A percentile compares a stretch with the other conserved stretches of the same genome.
These are phyloP conservation scores for Lethrus apterus DNA, from an alignment of 1,140 invertebrate genomes.

Conservation along the genomic window DNA sequence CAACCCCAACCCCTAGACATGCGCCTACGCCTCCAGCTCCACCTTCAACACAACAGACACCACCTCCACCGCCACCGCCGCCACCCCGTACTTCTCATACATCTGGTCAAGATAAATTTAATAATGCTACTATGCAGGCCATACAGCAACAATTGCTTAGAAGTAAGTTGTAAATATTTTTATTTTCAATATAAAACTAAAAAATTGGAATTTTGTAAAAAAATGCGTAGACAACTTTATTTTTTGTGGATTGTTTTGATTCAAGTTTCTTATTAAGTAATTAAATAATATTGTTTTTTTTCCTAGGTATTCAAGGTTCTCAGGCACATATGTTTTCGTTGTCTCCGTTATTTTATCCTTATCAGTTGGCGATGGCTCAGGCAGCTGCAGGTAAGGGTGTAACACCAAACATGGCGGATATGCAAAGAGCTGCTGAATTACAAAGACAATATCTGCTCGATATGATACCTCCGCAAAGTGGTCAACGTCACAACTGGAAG, in stretches of 20 bases:
- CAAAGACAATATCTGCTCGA: slow-evolving; percentile 94
- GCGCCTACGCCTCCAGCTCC: slow-evolving; percentile 43
- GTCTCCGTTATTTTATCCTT: slow-evolving; percentile 76
- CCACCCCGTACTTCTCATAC: slow-evolving; percentile 32
- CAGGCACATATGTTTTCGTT: slow-evolving; percentile 79
- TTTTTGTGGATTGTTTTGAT: not conserved
- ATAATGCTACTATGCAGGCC: slow-evolving; percentile 61
- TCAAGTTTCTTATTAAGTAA: not conserved
- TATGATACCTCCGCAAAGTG: slow-evolving; percentile 73
- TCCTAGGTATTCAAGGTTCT: slow-evolving; percentile 42
- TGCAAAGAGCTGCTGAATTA: slow-evolving; percentile 77
- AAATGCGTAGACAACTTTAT: not conserved
- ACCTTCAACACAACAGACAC: slow-evolving; percentile 35
- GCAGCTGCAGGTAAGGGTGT: slow-evolving; percentile 41
- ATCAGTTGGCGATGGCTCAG: slow-evolving; percentile 63
- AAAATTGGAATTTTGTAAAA: not conserved
- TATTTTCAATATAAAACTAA: not conserved
- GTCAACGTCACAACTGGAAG: slow-evolving; percentile 41
- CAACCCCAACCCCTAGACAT: slow-evolving; percentile 46
- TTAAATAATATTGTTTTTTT: slow-evolving; percentile 14
- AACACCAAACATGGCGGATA: slow-evolving; percentile 56
- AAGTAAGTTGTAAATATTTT: slow-evolving; percentile 45
- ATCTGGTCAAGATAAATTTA: slow-evolving; percentile 56
- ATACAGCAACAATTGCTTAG: slow-evolving; percentile 68
- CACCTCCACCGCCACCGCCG: slow-evolving; percentile 33